Evolutionary conservation across 2,888 invertebrate genomes (phyloP).

Genomic region (Orthosia gothica): DNA sequence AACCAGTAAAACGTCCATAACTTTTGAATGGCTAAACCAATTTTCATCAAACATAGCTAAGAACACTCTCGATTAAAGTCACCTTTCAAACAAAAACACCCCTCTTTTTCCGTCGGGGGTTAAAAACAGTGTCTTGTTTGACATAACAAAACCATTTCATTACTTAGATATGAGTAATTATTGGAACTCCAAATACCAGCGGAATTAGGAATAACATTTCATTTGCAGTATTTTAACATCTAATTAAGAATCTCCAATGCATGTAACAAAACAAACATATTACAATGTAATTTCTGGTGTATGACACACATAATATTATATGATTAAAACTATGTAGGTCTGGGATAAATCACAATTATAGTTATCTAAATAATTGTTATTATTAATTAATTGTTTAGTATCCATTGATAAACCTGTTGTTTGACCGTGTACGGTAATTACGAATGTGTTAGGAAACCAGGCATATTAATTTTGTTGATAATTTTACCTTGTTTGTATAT

Average conservation of each 20-base stretch:
- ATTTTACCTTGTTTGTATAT: conserved; percentile 16
- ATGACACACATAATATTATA: conserved; percentile 14
- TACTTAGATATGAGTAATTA: not conserved
- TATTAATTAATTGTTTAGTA: conserved; percentile 39
- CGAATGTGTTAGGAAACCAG: conserved; percentile 46
- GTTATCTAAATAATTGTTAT: conserved; percentile 45
- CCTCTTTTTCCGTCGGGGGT: no score
- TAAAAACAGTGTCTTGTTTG: not conserved
- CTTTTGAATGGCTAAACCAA: no score
- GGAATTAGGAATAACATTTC: conserved; percentile 40
- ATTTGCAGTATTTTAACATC: conserved; percentile 63
- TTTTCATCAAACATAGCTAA: no score
- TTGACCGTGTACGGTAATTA: conserved; percentile 20
- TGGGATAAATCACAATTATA: conserved; percentile 46
- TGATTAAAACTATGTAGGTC: conserved; percentile 45
- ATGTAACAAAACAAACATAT: conserved; percentile 9
- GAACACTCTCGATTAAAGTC: no score
- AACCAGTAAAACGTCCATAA: no score
- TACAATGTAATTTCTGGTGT: conserved; percentile 1
- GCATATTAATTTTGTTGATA: not conserved
- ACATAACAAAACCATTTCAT: not conserved
- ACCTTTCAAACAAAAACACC: no score
- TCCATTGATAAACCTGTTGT: conserved; percentile 43
- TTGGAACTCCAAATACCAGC: not conserved
- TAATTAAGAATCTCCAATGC: conserved; percentile 26